Base-by-base conservation (phyloP, 2,888 invertebrate species). In the Marasmarcha lunaedactyla region DNA sequence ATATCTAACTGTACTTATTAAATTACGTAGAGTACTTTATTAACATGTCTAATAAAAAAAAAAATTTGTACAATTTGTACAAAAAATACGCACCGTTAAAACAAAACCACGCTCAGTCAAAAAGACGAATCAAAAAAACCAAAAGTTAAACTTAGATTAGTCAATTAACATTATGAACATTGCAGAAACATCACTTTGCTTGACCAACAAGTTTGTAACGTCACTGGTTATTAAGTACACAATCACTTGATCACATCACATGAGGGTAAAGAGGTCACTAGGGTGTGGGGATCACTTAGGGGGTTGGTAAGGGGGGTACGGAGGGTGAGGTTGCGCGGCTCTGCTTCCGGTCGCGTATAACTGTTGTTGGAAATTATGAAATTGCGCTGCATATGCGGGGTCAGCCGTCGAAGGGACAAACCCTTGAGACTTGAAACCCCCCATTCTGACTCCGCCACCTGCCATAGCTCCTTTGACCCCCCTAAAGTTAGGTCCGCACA, bases 291-390 rank as follows among this genome's bases (percentile, higher is more conserved):
- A 74, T 81, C 81, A 81, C 81, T 81, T 81, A 70, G 68, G 56
- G 63, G 74, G 79, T 59, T 71, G 73, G 67, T 81, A 79, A 44
- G 78, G 76, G 42, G 81, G 78, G 63, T 83, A 81, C 40, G 63
- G 65, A 47, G 63, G 68, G 58, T 78, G 84, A 47, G 83, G 83
- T 52, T 70, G 73, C 35, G 68, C 73, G 13, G 70, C 77, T 40
- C 84, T 63, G 46, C 66, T 71, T 33, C 84, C 83, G 37, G 95
- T 96, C 46, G 96, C 95, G 74, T 96, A 96, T 52, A 96, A 79
- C 73, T 95, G 95, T 71, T 96, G 96, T 67, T 96, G 96, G 85
- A 96, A 96, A 79, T 95, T 94, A 77, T 95, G 95, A 84, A 93
- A 96, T 86, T 95, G 95, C 72, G 94, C 94, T 60, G 95, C 95